phyloP scores from a whole-genome alignment of 2,888 invertebrate species.

The Drosophila austrosaltans region DNA sequence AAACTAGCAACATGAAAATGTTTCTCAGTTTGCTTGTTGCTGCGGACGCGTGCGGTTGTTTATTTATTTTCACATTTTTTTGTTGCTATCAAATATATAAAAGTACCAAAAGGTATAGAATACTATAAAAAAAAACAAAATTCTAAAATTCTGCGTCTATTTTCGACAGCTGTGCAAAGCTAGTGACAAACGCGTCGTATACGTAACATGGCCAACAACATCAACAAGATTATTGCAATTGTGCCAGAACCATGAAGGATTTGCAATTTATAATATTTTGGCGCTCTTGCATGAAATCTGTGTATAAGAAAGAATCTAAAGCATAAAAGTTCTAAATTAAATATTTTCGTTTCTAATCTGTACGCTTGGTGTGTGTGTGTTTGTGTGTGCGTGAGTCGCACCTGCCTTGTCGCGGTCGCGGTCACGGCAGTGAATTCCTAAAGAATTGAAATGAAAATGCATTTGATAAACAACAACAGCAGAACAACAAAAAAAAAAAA shows the following conservation, averaged over 20 bases:
- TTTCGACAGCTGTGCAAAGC: slow-evolving; percentile 72
- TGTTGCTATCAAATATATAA: slow-evolving; percentile 12
- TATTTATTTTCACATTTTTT: not conserved
- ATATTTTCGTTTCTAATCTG: slow-evolving; percentile 5
- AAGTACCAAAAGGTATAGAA: slow-evolving; percentile 66
- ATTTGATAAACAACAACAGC: slow-evolving; percentile 52
- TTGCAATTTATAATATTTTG: slow-evolving; percentile 35
- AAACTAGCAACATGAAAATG: slow-evolving; percentile 76
- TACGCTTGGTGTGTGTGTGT: slow-evolving; percentile 33
- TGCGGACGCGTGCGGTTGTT: slow-evolving; percentile 76
- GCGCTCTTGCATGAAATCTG: slow-evolving; percentile 51
- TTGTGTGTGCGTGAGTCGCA: slow-evolving; percentile 55
- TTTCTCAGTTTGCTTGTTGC: slow-evolving; percentile 81
- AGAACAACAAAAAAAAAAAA: slow-evolving; percentile 19
- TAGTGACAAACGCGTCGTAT: slow-evolving; percentile 58
- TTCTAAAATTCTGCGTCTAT: slow-evolving; percentile 55
- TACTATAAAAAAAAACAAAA: not conserved
- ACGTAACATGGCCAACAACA: slow-evolving; percentile 57
- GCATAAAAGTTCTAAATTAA: slow-evolving; percentile 18
- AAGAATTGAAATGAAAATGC: slow-evolving; percentile 55
- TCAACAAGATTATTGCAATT: slow-evolving; percentile 23
- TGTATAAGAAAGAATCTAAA: slow-evolving; percentile 46
- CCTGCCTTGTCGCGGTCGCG: slow-evolving; percentile 59
- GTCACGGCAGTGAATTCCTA: slow-evolving; percentile 68
- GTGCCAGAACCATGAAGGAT: slow-evolving; percentile 40